phyloP scores from a whole-genome alignment of 2,888 invertebrate species.

The Tromatobia lineatoria region DNA sequence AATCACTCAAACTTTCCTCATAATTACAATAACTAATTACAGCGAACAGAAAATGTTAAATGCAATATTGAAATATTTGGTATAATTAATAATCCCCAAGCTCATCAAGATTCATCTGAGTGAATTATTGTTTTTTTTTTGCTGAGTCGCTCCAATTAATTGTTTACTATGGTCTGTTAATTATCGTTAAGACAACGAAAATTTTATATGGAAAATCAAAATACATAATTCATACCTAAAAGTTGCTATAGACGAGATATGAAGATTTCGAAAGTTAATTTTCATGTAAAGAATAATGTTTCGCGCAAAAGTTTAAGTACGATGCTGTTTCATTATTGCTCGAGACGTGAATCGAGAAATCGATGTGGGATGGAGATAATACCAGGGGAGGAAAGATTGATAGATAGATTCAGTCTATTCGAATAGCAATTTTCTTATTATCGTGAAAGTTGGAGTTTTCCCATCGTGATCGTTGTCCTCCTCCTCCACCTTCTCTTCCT shows the following conservation, averaged over 20 bases:
- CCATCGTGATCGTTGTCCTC: slow-evolving; percentile 36
- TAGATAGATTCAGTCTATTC: slow-evolving; percentile 69
- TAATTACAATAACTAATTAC: no score
- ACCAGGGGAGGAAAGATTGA: slow-evolving; percentile 52
- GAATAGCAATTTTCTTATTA: slow-evolving; percentile 76
- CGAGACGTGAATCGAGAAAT: slow-evolving; percentile 53
- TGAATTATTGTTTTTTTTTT: neutral
- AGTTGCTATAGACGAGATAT: no score
- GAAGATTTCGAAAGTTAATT: slow-evolving; percentile 6
- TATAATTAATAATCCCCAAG: neutral
- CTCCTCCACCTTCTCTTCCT: slow-evolving; percentile 10
- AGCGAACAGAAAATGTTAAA: no score
- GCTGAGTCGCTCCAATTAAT: neutral
- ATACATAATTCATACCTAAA: slow-evolving; percentile 16
- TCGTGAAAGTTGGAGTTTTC: slow-evolving; percentile 73
- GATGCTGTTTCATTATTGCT: slow-evolving; percentile 25
- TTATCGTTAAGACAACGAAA: neutral
- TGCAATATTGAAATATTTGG: neutral
- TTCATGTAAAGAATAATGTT: neutral
- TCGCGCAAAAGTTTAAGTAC: slow-evolving; percentile 1
- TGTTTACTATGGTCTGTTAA: neutral
- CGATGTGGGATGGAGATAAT: slow-evolving; percentile 17
- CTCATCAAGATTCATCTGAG: no score
- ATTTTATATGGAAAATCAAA: neutral
- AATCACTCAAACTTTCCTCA: no score